Percentiles rank a stretch among this genome's conserved stretches.
Evolutionary conservation across 2,797 vertebrate species (phyloP).

Genomic region (Bradypus variegatus): DNA sequence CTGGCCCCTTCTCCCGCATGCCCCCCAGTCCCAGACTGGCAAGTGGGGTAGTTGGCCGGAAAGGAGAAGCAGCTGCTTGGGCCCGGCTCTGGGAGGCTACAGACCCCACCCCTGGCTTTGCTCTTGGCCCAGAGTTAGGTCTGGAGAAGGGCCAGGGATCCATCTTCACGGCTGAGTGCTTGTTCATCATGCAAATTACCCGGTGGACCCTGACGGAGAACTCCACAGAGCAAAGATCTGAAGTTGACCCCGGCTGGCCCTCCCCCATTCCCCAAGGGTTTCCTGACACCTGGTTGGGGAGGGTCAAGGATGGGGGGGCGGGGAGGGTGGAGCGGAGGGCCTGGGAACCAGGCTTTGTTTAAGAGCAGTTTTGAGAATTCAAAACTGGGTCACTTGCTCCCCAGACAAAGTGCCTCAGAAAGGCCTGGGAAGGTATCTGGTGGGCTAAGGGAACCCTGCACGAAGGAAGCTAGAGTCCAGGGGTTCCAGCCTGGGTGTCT

Average conservation of each 20-base stretch:
- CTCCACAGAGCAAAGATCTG: neutral
- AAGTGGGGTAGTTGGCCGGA: neutral
- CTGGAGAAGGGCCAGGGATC: neutral
- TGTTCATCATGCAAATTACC: slow-evolving; percentile 23
- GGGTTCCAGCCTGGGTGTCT: neutral
- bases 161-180: neutral
- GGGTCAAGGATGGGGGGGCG: no score
- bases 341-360: neutral
- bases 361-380: neutral
- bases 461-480: neutral
- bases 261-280: neutral
- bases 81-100: neutral
- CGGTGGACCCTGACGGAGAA: neutral
- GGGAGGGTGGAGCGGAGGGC: no score
- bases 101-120: neutral
- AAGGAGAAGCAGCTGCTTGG: neutral
- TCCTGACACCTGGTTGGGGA: slow-evolving; percentile 30
- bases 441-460: neutral
- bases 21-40: neutral
- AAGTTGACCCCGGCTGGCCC: neutral
- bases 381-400: neutral
- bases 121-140: neutral
- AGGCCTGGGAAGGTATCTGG: neutral
- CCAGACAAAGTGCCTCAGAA: neutral
- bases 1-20: neutral